phyloP scores from a whole-genome alignment of 2,113 vertebrate genomes.

The Pseudorasbora parva region DNA sequence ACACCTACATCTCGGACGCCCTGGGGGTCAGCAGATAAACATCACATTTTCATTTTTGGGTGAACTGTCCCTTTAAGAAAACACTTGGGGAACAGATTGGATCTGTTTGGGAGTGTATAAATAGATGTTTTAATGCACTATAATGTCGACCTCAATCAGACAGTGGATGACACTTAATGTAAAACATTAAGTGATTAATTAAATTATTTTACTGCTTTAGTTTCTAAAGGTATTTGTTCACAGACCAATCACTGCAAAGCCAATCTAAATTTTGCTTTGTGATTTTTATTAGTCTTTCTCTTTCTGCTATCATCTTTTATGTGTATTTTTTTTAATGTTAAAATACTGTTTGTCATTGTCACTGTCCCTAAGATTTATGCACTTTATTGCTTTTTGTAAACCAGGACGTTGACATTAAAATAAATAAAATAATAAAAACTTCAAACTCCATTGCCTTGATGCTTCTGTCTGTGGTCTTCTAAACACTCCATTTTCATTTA shows the following conservation, averaged over 20 bases:
- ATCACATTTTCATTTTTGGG: too few relatives aligned
- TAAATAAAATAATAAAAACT: neutral
- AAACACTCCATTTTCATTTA: too few relatives aligned
- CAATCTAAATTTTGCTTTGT: neutral
- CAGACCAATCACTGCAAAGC: neutral
- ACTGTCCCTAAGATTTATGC: neutral
- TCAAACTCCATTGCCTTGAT: neutral
- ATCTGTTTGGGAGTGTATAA: neutral
- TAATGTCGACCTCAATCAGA: neutral
- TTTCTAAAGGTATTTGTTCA: neutral
- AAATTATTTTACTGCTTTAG: neutral
- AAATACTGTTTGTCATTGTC: neutral
- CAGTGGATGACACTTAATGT: too few relatives aligned
- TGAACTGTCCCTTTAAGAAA: too few relatives aligned
- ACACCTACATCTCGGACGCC: too few relatives aligned
- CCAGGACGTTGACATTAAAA: neutral
- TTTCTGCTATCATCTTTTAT: neutral
- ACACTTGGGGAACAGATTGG: neutral
- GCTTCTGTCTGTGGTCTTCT: neutral
- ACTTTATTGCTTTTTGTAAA: slow-evolving; percentile 37
- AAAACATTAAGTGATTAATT: neutral
- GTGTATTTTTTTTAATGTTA: neutral
- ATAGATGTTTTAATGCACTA: slow-evolving; percentile 12
- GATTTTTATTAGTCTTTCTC: neutral
- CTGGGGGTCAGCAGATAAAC: too few relatives aligned